phyloP scores from a whole-genome alignment of 2,888 invertebrate genomes.

The Amblyteles armatorius region DNA sequence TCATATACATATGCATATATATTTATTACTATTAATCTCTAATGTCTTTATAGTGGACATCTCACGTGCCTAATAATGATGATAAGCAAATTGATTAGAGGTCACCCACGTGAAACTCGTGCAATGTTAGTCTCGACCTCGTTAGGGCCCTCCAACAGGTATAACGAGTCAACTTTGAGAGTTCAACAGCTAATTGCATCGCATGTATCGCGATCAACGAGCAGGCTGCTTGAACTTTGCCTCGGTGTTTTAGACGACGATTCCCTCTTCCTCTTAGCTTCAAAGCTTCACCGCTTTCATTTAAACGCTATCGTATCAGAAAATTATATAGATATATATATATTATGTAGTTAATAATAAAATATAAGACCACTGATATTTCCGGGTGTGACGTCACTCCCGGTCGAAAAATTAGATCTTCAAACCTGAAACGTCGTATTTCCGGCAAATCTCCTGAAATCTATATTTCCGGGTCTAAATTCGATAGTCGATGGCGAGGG shows the following conservation, averaged over 20 bases:
- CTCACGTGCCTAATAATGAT: background rate
- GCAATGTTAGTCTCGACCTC: conserved; percentile 7
- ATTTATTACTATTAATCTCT: background rate
- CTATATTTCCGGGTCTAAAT: too few species aligned
- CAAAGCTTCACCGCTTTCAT: background rate
- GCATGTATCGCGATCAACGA: conserved; percentile 30
- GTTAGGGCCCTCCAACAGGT: conserved; percentile 29
- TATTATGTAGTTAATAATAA: too few species aligned
- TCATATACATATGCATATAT: background rate
- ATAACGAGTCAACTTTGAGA: conserved; percentile 39
- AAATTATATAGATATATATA: background rate
- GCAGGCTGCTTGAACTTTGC: conserved; percentile 22
- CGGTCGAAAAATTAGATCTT: too few species aligned
- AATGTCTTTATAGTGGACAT: too few species aligned
- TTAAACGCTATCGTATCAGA: background rate
- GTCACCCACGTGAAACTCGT: conserved; percentile 1
- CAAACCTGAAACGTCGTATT: too few species aligned
- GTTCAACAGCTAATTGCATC: conserved; percentile 6
- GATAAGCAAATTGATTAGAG: background rate
- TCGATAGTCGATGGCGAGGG: too few species aligned
- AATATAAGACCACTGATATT: too few species aligned
- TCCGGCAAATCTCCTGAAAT: too few species aligned
- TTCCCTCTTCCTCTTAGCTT: background rate
- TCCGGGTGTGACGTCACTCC: too few species aligned
- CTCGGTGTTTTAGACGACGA: conserved; percentile 13